Evolutionary conservation across 2,797 vertebrate species (phyloP).

Genomic region (Bovichtus diacanthus): DNA sequence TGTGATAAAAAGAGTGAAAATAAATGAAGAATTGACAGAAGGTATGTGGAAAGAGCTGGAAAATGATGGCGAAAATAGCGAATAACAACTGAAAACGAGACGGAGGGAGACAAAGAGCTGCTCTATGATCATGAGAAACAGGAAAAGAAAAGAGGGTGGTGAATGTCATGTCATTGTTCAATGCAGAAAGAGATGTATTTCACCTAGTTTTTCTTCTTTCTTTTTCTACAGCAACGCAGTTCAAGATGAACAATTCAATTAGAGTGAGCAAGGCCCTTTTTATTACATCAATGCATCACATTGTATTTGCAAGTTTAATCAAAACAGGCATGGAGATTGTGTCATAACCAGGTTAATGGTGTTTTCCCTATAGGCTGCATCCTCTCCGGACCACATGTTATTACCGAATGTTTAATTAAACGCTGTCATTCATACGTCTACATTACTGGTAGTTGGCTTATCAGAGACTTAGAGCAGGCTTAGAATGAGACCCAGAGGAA

Average conservation of each 20-base stretch:
- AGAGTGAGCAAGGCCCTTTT: slow-evolving; percentile 73
- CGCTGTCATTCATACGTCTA: slow-evolving; percentile 65
- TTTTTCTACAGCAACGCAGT: slow-evolving; percentile 37
- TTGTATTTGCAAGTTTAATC: slow-evolving; percentile 81
- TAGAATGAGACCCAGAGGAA: slow-evolving; percentile 65
- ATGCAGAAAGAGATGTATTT: slow-evolving; percentile 39
- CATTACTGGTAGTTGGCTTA: slow-evolving; percentile 66
- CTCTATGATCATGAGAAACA: slow-evolving; percentile 19
- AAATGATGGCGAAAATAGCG: slow-evolving; percentile 3
- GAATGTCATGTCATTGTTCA: slow-evolving; percentile 42
- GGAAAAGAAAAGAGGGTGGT: slow-evolving; percentile 10
- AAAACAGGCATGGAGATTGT: slow-evolving; percentile 75
- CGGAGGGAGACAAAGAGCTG: neutral
- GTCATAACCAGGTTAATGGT: slow-evolving; percentile 83
- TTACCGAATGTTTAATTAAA: slow-evolving; percentile 81
- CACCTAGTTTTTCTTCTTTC: slow-evolving; percentile 65
- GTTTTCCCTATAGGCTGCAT: slow-evolving; percentile 58
- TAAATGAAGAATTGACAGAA: slow-evolving; percentile 7
- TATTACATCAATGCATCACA: slow-evolving; percentile 66
- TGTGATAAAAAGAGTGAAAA: slow-evolving; percentile 20
- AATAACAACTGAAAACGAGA: slow-evolving; percentile 6
- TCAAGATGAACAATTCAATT: slow-evolving; percentile 81
- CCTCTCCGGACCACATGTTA: slow-evolving; percentile 66
- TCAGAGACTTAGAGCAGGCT: slow-evolving; percentile 63
- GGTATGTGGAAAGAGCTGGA: neutral